Conservation (phyloP, 2,888 invertebrate species). For the Hypselothyrea guttata region DNA sequence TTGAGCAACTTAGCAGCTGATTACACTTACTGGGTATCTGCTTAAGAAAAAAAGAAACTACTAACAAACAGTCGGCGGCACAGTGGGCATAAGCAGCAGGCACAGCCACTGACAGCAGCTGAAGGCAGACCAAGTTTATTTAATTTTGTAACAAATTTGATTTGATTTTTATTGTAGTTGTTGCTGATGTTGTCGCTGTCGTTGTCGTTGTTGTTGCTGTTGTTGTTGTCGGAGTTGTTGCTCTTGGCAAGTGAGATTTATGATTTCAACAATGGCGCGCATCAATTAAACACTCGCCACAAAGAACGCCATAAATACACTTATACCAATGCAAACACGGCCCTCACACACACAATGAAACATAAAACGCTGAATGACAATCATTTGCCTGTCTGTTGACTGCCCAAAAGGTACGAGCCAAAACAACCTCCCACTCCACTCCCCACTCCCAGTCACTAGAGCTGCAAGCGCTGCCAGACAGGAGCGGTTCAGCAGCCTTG, state of each 20-base stretch:
- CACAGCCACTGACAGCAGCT: slow-evolving; percentile 37
- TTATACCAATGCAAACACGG: slow-evolving; percentile 10
- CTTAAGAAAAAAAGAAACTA: slow-evolving; percentile 18
- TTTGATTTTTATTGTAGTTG: slow-evolving; percentile 51
- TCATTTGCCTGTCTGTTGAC: slow-evolving; percentile 38
- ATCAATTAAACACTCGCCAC: slow-evolving; percentile 46
- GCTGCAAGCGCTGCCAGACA: neutral
- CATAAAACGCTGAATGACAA: slow-evolving; percentile 50
- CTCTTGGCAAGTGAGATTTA: slow-evolving; percentile 43
- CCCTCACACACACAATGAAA: slow-evolving; percentile 30
- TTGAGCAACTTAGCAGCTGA: too few relatives aligned
- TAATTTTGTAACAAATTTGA: slow-evolving; percentile 68
- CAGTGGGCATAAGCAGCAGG: slow-evolving; percentile 5
- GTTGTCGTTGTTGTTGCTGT: neutral
- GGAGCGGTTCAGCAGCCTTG: slow-evolving; percentile 9
- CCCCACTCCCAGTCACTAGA: neutral
- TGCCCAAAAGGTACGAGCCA: slow-evolving; percentile 13
- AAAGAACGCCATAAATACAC: slow-evolving; percentile 24
- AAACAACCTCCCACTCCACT: neutral
- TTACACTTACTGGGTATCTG: slow-evolving; percentile 17
- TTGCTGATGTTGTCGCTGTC: neutral
- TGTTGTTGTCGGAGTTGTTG: slow-evolving; percentile 11
- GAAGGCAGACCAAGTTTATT: slow-evolving; percentile 57
- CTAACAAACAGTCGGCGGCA: slow-evolving; percentile 22
- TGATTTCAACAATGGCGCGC: slow-evolving; percentile 32